A percentile compares a stretch with the other conserved stretches of the same genome.
Evolutionary conservation across 2,888 invertebrate genomes (phyloP).

Genomic region (Ferrisia virgata): DNA sequence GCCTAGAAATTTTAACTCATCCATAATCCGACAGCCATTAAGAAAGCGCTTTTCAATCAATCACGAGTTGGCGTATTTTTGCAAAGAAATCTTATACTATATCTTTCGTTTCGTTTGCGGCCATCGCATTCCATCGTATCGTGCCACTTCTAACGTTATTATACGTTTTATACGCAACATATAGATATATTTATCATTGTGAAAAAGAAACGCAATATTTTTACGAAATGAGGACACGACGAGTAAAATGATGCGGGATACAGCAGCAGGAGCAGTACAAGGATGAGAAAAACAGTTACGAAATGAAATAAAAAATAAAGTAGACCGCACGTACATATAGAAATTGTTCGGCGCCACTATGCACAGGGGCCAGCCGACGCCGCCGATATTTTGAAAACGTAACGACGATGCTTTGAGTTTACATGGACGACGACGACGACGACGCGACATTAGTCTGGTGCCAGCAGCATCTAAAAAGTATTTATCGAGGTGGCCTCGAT

Average conservation of each 20-base stretch:
- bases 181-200: conserved; percentile 27
- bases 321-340: neutral
- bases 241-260: neutral
- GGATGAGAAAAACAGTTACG: neutral
- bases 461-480: conserved; percentile 38
- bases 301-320: conserved; percentile 34
- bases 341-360: conserved; percentile 23
- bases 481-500: conserved; percentile 43
- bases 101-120: neutral
- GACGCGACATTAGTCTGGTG: conserved; percentile 41
- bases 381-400: conserved; percentile 29
- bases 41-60: conserved; percentile 32
- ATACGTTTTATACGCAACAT: no score
- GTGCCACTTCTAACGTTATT: neutral
- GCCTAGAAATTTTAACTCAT: conserved; percentile 24
- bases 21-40: conserved; percentile 23
- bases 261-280: no score
- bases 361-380: conserved; percentile 34
- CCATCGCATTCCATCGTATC: neutral
- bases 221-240: neutral
- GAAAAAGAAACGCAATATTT: conserved; percentile 25
- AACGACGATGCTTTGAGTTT: neutral
- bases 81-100: conserved; percentile 26
- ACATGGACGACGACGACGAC: neutral
- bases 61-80: conserved; percentile 25